Evolutionary conservation across 2,888 invertebrate genomes (phyloP), one percentile per base, ranked within the genome.

Genomic region (Timema cristinae): DNA sequence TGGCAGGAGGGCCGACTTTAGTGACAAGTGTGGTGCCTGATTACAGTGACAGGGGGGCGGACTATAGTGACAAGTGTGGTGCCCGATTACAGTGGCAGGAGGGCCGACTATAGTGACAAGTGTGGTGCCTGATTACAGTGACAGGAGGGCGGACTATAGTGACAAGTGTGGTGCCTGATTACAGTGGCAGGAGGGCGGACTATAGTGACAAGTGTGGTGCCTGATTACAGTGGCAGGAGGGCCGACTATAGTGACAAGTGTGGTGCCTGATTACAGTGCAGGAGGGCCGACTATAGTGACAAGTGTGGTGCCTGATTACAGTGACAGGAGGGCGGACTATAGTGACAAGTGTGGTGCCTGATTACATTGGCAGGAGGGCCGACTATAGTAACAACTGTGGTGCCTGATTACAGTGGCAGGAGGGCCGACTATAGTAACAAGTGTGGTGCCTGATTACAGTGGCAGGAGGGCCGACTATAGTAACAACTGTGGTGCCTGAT

Each of bases 401-500:
- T 94, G n/a, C 92, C 93, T 9, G 89, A n/a, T n/a, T n/a, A 52
- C 77, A 86, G 81, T 85, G 84, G 85, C 86, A 71, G 85, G 86
- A 75, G 90, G 89, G 6, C 90, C 90, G 63, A 87, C 86, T 76
- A 93, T 93, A 77, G 88, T 94, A 67, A 94, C 94, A 11, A 93
- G 93, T 11, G 90, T 94, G 69, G 92, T 93, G n/a, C 69, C 32
- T 72, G 73, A 70, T 80, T 80, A 52, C 77, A 86, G 81, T 85
- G 84, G 85, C 86, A 71, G 85, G 86, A 75, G 90, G 89, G 6
- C 90, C 90, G 63, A 87, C 86, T 76, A 93, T 94, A 77, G 88
- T 94, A 67, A 94, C 94, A 11, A 93, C 94, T 11, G 90, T 94
- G 69, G 92, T 94, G n/a, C 92, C 93, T 9, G 89, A n/a, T n/a